These are phyloP conservation scores for Periphyllus acericola DNA, from an alignment of 2,888 invertebrate species.

Conservation along the genomic window DNA sequence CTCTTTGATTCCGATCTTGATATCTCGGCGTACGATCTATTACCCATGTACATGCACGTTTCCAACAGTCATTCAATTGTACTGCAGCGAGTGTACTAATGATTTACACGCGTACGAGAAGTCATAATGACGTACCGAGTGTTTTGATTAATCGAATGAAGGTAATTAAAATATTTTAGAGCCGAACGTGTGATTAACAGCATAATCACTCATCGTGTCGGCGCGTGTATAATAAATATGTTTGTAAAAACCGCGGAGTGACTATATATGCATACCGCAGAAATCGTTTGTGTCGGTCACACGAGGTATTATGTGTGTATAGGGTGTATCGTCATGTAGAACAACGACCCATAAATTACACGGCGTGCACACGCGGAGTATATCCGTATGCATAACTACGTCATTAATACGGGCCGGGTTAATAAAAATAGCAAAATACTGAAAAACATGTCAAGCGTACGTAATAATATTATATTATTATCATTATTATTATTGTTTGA, in stretches of 20 bases:
- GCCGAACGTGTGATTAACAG: background rate
- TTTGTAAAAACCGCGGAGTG: background rate
- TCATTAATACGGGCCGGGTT: background rate
- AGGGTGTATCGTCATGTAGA: background rate
- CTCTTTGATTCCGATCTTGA: background rate
- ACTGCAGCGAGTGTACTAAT: background rate
- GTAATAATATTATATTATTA: background rate
- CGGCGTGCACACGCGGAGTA: too few species aligned
- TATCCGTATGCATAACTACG: background rate
- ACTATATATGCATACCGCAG: background rate
- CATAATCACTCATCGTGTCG: background rate
- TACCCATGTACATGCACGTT: background rate
- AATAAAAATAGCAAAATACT: background rate
- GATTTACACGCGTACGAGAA: background rate
- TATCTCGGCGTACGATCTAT: background rate
- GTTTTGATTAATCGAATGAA: background rate
- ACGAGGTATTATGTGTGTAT: background rate
- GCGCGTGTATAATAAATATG: background rate
- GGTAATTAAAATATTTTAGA: background rate
- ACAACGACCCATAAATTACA: constrained; percentile 1
- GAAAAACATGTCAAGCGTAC: background rate
- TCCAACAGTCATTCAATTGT: background rate
- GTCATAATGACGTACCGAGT: background rate
- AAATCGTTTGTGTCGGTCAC: background rate
- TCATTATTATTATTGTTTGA: background rate